A percentile compares a stretch with the other conserved stretches of the same genome.
These are phyloP conservation scores for Aurelia sp. DNA, from an alignment of 30 jellyfish, hydroid and myxozoan species.

Conservation along the genomic window DNA sequence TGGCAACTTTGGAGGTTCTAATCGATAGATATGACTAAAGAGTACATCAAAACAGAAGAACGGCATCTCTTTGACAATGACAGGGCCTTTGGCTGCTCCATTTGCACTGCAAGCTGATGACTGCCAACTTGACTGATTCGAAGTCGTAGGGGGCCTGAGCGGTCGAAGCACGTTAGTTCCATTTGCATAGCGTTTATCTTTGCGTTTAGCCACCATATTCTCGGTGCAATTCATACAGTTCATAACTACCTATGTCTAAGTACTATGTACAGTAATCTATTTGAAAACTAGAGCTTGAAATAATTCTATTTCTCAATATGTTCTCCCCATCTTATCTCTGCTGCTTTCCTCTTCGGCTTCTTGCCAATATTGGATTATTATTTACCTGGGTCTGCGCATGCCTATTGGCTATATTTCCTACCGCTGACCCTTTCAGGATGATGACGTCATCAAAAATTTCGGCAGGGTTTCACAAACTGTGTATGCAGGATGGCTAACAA, in stretches of 20 bases:
- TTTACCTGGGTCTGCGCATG: conserved; percentile 2
- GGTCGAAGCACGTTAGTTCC: conserved; percentile 67
- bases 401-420: neutral
- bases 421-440: neutral
- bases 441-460: too few relatives aligned
- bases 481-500: too few relatives aligned
- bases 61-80: conserved; percentile 86
- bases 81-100: conserved; percentile 36
- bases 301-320: neutral
- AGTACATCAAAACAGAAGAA: conserved; percentile 92
- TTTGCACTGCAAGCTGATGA: conserved; percentile 17
- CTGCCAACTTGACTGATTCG: conserved; percentile 55
- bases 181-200: conserved; percentile 50
- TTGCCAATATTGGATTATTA: neutral
- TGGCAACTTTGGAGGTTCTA: conserved; percentile 83
- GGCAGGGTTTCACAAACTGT: too few relatives aligned
- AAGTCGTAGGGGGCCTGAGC: conserved; percentile 55
- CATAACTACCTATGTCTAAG: conserved; percentile 35
- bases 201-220: conserved; percentile 62
- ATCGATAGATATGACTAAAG: conserved; percentile 77
- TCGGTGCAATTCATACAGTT: conserved; percentile 78
- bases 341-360: neutral
- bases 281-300: neutral
- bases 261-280: neutral
- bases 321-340: neutral